Conservation (phyloP, 1,140 invertebrate genomes). For the Hylaeus volcanicus region DNA sequence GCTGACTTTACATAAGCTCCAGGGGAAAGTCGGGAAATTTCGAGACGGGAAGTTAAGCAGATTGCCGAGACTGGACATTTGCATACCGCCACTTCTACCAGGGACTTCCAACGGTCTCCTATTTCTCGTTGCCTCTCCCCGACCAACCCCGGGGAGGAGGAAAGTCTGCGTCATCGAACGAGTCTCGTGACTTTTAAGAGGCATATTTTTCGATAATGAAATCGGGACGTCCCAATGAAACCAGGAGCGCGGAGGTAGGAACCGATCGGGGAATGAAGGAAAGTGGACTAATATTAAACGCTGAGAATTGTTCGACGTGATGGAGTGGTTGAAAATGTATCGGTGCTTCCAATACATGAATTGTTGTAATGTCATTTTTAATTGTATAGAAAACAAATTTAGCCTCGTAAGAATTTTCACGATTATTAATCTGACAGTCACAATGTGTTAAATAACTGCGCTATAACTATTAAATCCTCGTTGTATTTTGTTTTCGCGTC, state of each 20-base stretch:
- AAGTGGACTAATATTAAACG: background rate
- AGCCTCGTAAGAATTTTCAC: no score
- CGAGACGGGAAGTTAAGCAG: conserved; percentile 77
- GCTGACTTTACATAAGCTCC: conserved; percentile 77
- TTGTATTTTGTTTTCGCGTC: no score
- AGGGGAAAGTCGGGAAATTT: conserved; percentile 68
- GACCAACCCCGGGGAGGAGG: background rate
- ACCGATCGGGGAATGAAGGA: background rate
- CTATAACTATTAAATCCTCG: no score
- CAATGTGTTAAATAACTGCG: no score
- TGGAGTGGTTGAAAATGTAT: background rate
- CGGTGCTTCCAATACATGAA: no score
- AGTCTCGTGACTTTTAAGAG: conserved; percentile 40
- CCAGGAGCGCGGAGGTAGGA: background rate
- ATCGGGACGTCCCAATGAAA: conserved; percentile 17
- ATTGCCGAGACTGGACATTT: conserved; percentile 75
- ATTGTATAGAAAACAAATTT: no score
- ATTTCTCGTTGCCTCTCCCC: conserved; percentile 7
- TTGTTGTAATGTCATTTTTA: no score
- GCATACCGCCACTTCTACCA: conserved; percentile 66
- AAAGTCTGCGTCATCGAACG: conserved; percentile 28
- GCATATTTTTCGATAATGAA: conserved; percentile 41
- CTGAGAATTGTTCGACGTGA: background rate
- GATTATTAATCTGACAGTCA: no score
- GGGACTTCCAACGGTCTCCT: conserved; percentile 31